Evolutionary conservation across 2,113 vertebrate genomes (phyloP), one percentile per base, ranked within the genome.

Genomic region (Thalassoma bifasciatum): DNA sequence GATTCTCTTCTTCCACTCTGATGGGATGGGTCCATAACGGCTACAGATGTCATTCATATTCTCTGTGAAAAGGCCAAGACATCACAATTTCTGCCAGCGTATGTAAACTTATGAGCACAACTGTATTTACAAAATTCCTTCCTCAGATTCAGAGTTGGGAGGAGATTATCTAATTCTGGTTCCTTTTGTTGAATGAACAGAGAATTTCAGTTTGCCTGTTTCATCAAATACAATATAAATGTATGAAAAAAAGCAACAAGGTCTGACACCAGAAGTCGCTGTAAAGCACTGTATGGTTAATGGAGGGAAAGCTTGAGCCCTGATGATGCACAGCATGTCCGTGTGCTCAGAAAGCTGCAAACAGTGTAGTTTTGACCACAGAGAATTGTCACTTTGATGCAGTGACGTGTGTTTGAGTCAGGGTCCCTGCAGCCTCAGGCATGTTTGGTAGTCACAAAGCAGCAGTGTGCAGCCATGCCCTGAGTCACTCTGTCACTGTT

Each of bases 401-500:
- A 8, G 23, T 57, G 63, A 16, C 30, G 50, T 26, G 22, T 58
- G 30, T 61, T 22, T 38, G 37, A 13, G 26, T 42, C 40, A 8
- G 60, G 40, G 60, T 51, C 1, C 0, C 52, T 56, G 51, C 23
- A 1, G 10, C 16, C 30, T 61, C 52, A 57, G 26, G 67, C 64
- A 50, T 8, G 4, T 11, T 13, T 40, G 38, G 60, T 53, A 49
- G 47, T 75, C 66, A 74, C 51, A 50, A 8, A 75, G 54, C 66
- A 50, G 22, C 59, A 56, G 38, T 30, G 22, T 30, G 19, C 52
- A 53, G 52, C 46, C 37, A 0, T 26, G 59, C 52, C 66, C 9
- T 86, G 68, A 80, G 37, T 77, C 76, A 77, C 30, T 50, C 13
- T 37, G 38, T 70, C 46, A 30, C 67, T 5, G 72, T 56, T 72